A percentile compares a stretch with the other conserved stretches of the same genome.
Evolutionary conservation across 2,797 vertebrate genomes (phyloP).

Genomic region (Streptopelia turtur): DNA sequence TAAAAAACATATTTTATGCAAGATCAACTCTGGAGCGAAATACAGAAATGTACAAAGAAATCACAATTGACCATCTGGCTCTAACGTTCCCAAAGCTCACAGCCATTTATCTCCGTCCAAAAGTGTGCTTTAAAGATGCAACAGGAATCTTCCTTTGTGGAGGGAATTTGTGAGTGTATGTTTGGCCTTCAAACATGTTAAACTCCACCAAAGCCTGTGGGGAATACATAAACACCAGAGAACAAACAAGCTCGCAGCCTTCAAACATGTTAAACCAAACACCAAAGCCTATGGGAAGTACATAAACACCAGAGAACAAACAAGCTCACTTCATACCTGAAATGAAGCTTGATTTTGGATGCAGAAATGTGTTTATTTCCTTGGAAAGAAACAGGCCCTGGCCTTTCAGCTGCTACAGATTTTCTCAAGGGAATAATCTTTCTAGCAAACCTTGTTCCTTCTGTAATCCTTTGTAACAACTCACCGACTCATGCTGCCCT

Average conservation of each 20-base stretch:
- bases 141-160: background rate
- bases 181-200: background rate
- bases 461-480: constrained; percentile 46
- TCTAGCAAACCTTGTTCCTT: constrained; percentile 34
- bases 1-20: constrained; percentile 11
- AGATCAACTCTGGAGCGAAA: constrained; percentile 14
- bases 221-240: background rate
- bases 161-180: background rate
- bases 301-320: background rate
- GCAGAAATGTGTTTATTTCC: constrained; percentile 36
- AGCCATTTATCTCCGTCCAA: constrained; percentile 50
- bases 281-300: background rate
- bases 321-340: background rate
- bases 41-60: background rate
- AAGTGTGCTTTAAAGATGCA: constrained; percentile 25
- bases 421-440: constrained; percentile 29
- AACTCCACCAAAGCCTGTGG: background rate
- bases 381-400: constrained; percentile 10
- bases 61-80: constrained; percentile 36
- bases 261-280: background rate
- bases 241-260: background rate
- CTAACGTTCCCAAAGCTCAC: background rate
- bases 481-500: constrained; percentile 46
- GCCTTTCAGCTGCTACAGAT: constrained; percentile 27
- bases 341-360: background rate